Base-by-base conservation (phyloP, 2,888 invertebrate genomes). In the Aradus depressus region DNA sequence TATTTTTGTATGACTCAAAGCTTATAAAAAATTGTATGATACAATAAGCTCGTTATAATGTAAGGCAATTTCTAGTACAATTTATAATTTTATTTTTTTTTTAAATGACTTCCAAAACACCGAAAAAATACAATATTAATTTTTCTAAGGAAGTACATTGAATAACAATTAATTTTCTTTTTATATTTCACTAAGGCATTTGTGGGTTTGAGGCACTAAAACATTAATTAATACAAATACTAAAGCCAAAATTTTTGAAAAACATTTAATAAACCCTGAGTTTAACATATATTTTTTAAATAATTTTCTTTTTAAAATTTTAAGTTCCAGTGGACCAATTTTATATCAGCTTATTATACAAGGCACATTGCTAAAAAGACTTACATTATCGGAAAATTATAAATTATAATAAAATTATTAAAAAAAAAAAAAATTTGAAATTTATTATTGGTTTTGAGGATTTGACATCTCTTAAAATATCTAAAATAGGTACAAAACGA, bases 181-280 rank as follows among this genome's bases (percentile, higher is more conserved):
- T n/a, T 44, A 19, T 26, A 47, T 47, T 47, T 38, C 19, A 32
- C 50, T 53, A 53, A 53, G 53, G 53, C 53, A 53, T 47, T 34
- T 22, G 47, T 47, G 47, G 38, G 37, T 47, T 25, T 44, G 18
- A 53, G 53, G 53, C 53, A 53, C 53, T 50, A 43, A 47, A 2
- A 21, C 25, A 23, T 14, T 8, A 34, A 31, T 26, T 19, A 23
- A 44, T 44, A 6, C 39, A 19, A 35, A 21, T 32, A 31, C 28
- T 35, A 21, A 31, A 44, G 25, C 23, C 31, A 21, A 31, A 10
- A 32, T 25, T 22, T 44, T 23, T 12, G 32, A 16, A 32, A 31
- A 26, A 21, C 6, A 8, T 34, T 34, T 34, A 34, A 39, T n/a
- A n/a, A 26, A 48, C 48, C 48, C 48, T 48, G 48, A 48, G 48